Percentiles rank a stretch among this genome's conserved stretches.
phyloP scores from a whole-genome alignment of 1,140 invertebrate species.

The Lutraria rhynchaena region DNA sequence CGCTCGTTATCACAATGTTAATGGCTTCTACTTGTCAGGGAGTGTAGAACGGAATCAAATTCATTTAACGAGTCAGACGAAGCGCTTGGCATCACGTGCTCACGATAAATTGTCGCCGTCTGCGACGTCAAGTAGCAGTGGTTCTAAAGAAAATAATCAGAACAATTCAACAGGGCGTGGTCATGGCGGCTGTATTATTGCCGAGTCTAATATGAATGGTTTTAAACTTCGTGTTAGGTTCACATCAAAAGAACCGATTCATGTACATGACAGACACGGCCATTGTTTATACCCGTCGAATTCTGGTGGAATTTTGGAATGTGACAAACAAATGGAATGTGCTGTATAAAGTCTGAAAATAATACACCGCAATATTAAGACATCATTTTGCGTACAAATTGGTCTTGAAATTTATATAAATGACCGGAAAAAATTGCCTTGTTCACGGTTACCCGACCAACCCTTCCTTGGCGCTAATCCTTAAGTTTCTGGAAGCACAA shows the following conservation, averaged over 20 bases:
- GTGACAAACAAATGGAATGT: conserved; percentile 12
- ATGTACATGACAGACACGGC: conserved; percentile 42
- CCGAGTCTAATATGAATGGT: conserved; percentile 76
- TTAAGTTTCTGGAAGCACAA: too few species aligned
- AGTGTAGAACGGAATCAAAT: conserved; percentile 25
- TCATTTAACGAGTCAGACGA: conserved; percentile 20
- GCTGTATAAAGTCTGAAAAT: conserved; percentile 20
- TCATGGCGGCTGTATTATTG: conserved; percentile 64
- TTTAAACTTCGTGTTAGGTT: conserved; percentile 73
- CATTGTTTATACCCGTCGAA: conserved; percentile 34
- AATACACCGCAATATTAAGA: too few species aligned
- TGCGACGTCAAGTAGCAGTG: conserved; percentile 47
- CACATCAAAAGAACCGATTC: conserved; percentile 65
- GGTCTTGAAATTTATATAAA: too few species aligned
- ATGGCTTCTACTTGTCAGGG: conserved; percentile 42
- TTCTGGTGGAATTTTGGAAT: neutral
- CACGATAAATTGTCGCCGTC: conserved; percentile 24
- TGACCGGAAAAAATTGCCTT: too few species aligned
- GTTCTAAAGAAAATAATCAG: conserved; percentile 55
- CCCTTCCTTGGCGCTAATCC: too few species aligned
- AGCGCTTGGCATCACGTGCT: conserved; percentile 53
- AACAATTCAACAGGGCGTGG: conserved; percentile 15
- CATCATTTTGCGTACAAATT: too few species aligned
- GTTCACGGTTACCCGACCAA: too few species aligned
- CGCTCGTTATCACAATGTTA: conserved; percentile 29